Base-by-base conservation (phyloP, 2,797 vertebrate genomes). In the Macropodus opercularis region DNA sequence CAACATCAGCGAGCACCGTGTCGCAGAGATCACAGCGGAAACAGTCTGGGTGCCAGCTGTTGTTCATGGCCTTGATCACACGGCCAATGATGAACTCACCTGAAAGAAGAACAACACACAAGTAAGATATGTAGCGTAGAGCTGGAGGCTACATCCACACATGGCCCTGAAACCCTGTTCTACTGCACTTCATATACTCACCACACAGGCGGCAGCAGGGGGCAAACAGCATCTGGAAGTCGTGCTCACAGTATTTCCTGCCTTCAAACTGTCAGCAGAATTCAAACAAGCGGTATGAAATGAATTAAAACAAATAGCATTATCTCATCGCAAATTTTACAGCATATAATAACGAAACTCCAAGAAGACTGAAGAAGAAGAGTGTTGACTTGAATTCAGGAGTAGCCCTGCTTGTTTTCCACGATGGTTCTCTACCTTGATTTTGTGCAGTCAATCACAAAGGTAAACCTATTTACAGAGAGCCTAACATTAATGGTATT, bases 11-110 rank as follows among this genome's bases (percentile, higher is more conserved):
- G 24, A 99, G 84, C 27, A 98, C 94, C 13, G 92, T 80, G 68
- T 96, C 91, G 83, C 97, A 99, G 80, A 99, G 92, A 72, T 98
- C 94, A 71, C 97, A 99, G 87, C 96, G 92, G 93, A 99, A 99
- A 69, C 97, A 98, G 69, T 96, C 95, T 0, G 97, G 97, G 74
- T 99, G 97, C 97, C 97, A 99, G 79, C 97, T 98, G 75, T 98
- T 99, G 90, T 98, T 99, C 97, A 99, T 99, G 53, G 97, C 97
- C 91, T 99, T 99, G 91, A 99, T 99, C 80, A 98, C 97, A 47
- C 97, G 95, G 49, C 97, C 97, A 56, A 98, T 98, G 86, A 98
- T 98, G 87, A 99, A 99, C 74, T 99, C 97, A 47, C 97, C 97
- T 99, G 70, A 4, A 54, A 34, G 41, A 53, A 29, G 9, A 74